phyloP scores from a whole-genome alignment of 2,113 vertebrate genomes.

The Protobothrops flavoviridis region DNA sequence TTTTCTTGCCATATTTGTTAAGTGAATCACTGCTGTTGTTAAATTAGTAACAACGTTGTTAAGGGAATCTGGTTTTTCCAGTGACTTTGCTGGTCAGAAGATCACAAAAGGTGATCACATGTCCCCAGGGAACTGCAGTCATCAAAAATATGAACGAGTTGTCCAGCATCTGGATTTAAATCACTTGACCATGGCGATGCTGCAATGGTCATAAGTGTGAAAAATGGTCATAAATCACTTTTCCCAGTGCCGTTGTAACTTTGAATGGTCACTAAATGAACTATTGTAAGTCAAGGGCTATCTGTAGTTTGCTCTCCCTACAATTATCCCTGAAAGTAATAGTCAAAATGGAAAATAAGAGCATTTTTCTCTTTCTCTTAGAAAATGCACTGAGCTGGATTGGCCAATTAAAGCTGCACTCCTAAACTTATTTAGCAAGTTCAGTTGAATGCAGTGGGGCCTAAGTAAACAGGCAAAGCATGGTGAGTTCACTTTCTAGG shows the following conservation, averaged over 20 bases:
- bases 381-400: not conserved
- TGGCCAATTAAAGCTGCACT: not conserved
- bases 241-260: not conserved
- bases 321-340: not conserved
- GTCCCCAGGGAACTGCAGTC: not conserved
- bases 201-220: not conserved
- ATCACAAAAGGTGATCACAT: not conserved
- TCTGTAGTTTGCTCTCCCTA: not conserved
- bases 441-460: not conserved
- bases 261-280: too few species aligned
- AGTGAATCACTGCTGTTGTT: not conserved
- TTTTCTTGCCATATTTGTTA: not conserved
- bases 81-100: not conserved
- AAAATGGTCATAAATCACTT: not conserved
- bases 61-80: not conserved
- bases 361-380: not conserved
- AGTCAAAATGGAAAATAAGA: not conserved
- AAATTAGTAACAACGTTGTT: not conserved
- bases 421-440: not conserved
- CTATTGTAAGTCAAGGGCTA: too few species aligned
- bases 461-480: not conserved
- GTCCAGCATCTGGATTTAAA: not conserved
- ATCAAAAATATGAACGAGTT: not conserved
- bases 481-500: not conserved
- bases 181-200: not conserved